Conservation (phyloP, 2,113 vertebrate genomes). For the Hypanus sabinus region DNA sequence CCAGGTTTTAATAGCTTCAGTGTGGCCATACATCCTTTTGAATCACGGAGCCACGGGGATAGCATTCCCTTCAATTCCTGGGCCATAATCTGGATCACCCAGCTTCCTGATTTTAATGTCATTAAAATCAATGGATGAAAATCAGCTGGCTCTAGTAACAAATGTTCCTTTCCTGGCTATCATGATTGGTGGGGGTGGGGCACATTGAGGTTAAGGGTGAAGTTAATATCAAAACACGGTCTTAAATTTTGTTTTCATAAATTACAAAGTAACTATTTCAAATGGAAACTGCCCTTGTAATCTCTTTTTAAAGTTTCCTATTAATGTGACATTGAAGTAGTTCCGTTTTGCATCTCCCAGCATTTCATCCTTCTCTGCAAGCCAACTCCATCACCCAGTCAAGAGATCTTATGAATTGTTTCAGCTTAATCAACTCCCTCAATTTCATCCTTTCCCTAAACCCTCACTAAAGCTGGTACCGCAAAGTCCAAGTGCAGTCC, state of each 20-base stretch:
- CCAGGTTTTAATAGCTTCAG: neutral
- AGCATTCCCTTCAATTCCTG: neutral
- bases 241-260: neutral
- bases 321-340: neutral
- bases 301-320: neutral
- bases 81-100: neutral
- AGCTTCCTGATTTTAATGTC: neutral
- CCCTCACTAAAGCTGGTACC: neutral
- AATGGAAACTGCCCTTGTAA: neutral
- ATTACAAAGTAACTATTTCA: neutral
- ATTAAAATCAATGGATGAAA: constrained; percentile 13
- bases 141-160: too few relatives aligned
- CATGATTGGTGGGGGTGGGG: neutral
- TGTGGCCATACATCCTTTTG: neutral
- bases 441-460: neutral
- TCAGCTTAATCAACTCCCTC: neutral
- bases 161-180: too few relatives aligned
- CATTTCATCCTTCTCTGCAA: neutral
- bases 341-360: neutral
- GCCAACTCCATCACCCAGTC: neutral
- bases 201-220: neutral
- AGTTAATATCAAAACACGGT: neutral
- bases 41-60: neutral
- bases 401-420: neutral
- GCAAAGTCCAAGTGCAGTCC: neutral